Base-by-base conservation (phyloP, 2,113 vertebrate species). In the Rhagologus leucostigma region DNA sequence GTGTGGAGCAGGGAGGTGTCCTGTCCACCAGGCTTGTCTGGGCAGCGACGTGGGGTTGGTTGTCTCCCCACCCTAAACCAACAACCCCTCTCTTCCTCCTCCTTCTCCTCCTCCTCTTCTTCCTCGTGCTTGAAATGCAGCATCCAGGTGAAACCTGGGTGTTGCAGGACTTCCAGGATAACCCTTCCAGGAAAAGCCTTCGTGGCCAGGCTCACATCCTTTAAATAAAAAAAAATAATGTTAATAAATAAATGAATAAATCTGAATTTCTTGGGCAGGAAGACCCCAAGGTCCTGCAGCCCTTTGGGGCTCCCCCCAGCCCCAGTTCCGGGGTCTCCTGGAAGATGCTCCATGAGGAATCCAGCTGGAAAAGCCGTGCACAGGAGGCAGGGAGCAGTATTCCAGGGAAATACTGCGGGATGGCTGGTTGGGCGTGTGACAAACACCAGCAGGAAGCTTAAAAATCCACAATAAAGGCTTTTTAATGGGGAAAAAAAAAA, bases 391-490 rank as follows among this genome's bases (percentile, higher is more conserved):
- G 13, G 1, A 32, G 4, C 4, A 4, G 37, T 6, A 49, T 83
- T 91, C 60, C 32, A 3, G 77, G 81, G 77, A 35, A 41, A 73
- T 46, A 13, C 47, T 60, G 68, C 3, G 1, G 84, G 67, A 6
- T 4, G 33, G n/a, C 53, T 59, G 57, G 6, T 76, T 33, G 57
- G 68, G 65, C 10, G 21, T 16, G 39, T 26, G 78, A 73, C 82
- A 64, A 64, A 50, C 60, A 13, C 91, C 69, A 30, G 79, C 49
- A 90, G 60, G 69, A 85, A 84, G 60, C 50, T 90, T 30, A 52
- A 84, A 95, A 93, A 94, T 53, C 33, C 65, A 37, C 52, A 53
- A 85, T 67, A 53, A 82, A 74, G n/a, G 2, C 53, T 87, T 93
- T 84, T 81, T 21, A 4, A 44, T 52, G 65, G 70, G 17, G 37